These are phyloP conservation scores for Margarornis squamiger DNA, from an alignment of 2,797 vertebrate genomes.

Conservation along the genomic window DNA sequence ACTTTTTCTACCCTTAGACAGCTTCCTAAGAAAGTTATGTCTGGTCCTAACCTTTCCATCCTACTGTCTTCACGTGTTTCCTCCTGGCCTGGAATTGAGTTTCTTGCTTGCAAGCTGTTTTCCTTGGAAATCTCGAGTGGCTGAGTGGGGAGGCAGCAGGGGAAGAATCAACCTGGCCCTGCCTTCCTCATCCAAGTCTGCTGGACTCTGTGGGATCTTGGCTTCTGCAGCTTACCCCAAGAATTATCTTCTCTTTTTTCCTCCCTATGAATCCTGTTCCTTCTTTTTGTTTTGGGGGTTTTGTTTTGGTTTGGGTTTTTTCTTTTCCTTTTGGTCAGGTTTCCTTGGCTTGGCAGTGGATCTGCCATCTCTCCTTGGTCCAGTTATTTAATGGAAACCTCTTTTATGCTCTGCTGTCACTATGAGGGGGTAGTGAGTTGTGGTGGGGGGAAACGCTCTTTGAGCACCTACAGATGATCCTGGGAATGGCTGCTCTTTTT, in stretches of 20 bases:
- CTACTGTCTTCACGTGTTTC: constrained; percentile 64
- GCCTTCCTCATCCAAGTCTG: not conserved
- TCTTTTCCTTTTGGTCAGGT: not conserved
- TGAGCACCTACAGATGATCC: constrained; percentile 68
- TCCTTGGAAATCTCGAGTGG: not conserved
- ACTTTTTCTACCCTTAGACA: not conserved
- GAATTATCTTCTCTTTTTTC: not conserved
- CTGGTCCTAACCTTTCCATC: constrained; percentile 63
- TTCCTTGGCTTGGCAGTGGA: constrained; percentile 10
- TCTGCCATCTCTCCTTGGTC: not conserved
- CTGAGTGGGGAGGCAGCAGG: not conserved
- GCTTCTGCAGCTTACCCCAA: not conserved
- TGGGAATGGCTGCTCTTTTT: constrained; percentile 67
- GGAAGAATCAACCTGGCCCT: not conserved
- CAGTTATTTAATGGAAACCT: constrained; percentile 1
- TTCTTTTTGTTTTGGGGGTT: not conserved
- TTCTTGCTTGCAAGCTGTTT: not conserved
- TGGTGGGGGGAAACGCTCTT: not conserved
- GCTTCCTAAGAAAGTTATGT: not conserved
- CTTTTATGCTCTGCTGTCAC: constrained; percentile 40
- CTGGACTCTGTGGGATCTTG: not conserved
- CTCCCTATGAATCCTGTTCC: not conserved
- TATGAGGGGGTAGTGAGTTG: not conserved
- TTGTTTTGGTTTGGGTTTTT: not conserved
- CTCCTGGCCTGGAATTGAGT: constrained; percentile 5